These are phyloP conservation scores for Zosterops lateralis DNA, from an alignment of 2,113 vertebrate genomes.

Conservation along the genomic window DNA sequence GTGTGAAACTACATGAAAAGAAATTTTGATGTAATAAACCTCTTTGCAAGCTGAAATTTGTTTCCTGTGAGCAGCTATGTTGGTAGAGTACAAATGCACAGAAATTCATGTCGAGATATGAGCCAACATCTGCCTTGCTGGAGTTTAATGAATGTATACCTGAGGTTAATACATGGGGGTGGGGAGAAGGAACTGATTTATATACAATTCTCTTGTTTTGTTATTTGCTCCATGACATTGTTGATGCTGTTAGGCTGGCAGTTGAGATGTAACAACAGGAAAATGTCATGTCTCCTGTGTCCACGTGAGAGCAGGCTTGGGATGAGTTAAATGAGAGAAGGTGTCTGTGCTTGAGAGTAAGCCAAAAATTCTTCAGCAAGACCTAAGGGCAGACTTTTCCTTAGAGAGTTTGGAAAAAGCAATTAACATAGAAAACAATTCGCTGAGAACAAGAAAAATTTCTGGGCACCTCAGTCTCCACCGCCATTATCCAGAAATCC, in stretches of 20 bases:
- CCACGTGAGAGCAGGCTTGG: conserved; percentile 48
- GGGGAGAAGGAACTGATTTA: neutral
- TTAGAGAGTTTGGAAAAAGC: neutral
- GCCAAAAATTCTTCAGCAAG: neutral
- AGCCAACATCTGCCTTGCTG: neutral
- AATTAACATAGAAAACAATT: neutral
- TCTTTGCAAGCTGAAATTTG: neutral
- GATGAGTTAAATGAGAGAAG: neutral
- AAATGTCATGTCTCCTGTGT: neutral
- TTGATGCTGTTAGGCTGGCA: neutral
- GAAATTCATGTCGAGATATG: neutral
- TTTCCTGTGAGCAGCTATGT: neutral
- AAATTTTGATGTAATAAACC: neutral
- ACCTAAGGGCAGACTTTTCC: neutral
- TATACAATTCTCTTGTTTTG: neutral
- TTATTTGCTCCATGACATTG: neutral
- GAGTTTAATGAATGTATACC: neutral
- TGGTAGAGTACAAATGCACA: neutral
- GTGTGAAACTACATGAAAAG: neutral
- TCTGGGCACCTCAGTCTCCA: neutral
- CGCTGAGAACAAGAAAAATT: neutral
- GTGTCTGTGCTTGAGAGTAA: neutral
- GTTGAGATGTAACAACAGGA: neutral
- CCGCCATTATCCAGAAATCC: neutral
- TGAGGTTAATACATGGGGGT: neutral